These are phyloP conservation scores for Trypoxylus dichotomus DNA, from an alignment of 1,140 invertebrate species.

Conservation along the genomic window DNA sequence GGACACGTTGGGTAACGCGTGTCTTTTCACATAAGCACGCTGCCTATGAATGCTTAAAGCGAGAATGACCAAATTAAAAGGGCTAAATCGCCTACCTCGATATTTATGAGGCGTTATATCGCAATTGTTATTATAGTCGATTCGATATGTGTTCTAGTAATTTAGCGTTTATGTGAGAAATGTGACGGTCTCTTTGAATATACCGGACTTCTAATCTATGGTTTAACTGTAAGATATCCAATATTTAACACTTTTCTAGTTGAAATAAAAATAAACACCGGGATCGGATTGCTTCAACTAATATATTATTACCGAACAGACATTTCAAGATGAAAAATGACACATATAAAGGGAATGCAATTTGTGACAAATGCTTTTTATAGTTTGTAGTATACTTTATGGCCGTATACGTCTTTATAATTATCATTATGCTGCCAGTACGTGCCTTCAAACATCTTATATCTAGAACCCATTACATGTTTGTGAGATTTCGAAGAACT, in stretches of 20 bases:
- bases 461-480: background rate
- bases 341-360: background rate
- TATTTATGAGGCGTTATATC: slow-evolving; percentile 24
- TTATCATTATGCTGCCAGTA: background rate
- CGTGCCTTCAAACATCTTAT: background rate
- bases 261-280: background rate
- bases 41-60: slow-evolving; percentile 17
- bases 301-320: background rate
- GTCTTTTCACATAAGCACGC: slow-evolving; percentile 16
- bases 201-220: no score
- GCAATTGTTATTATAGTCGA: background rate
- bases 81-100: background rate
- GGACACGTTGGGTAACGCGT: slow-evolving; percentile 23
- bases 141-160: slow-evolving; percentile 13
- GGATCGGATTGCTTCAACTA: no score
- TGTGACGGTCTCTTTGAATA: no score
- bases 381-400: background rate
- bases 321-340: background rate
- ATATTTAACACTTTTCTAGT: no score
- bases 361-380: background rate
- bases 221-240: no score
- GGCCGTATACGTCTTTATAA: background rate
- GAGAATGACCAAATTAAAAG: slow-evolving; percentile 4
- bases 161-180: slow-evolving; percentile 1
- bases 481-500: background rate